phyloP scores from a whole-genome alignment of 1,140 invertebrate genomes.

The Proctacanthus coquilletti region DNA sequence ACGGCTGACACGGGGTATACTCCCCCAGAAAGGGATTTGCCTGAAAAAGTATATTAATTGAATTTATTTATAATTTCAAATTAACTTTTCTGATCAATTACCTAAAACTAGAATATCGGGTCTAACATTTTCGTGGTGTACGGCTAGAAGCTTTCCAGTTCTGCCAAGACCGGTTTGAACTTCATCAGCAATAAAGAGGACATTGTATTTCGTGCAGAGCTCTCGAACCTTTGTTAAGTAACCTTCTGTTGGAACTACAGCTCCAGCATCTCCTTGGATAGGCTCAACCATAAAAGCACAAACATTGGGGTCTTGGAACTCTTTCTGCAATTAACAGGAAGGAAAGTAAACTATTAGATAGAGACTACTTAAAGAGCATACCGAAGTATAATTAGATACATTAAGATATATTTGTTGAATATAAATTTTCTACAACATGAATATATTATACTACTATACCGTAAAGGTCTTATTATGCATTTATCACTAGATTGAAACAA shows the following conservation, averaged over 20 bases:
- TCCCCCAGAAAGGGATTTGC: conserved; percentile 93
- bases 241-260: conserved; percentile 77
- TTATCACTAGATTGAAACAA: no score
- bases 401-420: no score
- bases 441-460: no score
- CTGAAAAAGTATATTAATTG: not conserved
- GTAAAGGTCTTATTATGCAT: no score
- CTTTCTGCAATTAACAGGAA: conserved; percentile 33
- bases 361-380: no score
- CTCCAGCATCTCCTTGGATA: conserved; percentile 97
- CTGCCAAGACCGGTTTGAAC: conserved; percentile 71
- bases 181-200: conserved; percentile 95
- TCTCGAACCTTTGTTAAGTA: conserved; percentile 79
- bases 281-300: conserved; percentile 98
- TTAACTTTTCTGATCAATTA: not conserved
- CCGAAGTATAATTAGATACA: no score
- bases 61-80: not conserved
- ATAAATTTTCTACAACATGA: no score
- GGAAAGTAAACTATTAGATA: no score
- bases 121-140: conserved; percentile 81
- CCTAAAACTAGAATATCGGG: conserved; percentile 92
- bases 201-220: conserved; percentile 86
- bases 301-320: conserved; percentile 63
- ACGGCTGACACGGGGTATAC: conserved; percentile 63
- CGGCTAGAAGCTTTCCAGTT: conserved; percentile 79